Evolutionary conservation across 2,113 vertebrate genomes (phyloP), one percentile per base, ranked within the genome.

Genomic region (Chionis minor): DNA sequence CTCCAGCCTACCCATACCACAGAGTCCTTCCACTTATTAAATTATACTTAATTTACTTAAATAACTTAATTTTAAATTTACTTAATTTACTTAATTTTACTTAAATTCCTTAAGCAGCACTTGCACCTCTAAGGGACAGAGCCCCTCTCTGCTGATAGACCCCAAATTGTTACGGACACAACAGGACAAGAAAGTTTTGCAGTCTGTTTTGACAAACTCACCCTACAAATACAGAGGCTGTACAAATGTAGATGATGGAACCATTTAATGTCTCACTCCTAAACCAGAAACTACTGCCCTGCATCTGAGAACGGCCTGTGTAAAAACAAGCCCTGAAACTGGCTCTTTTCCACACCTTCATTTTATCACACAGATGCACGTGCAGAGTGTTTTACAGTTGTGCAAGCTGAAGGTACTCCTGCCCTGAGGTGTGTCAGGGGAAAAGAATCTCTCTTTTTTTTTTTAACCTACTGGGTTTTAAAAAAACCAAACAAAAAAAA

Each of bases 381-480:
- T 12, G 8, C 10, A 11, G 8, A 33, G 23, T 10, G 12, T 49
- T 81, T 23, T 32, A 17, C 12, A 22, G 21, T 3, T 32, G 24
- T 42, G 22, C 33, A 59, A 38, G 44, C 20, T 59, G 28, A 78
- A 58, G 12, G 24, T 19, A 61, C 32, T 74, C 69, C 30, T 55
- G 47, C 18, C 28, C 24, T 1, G 0, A 23, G 15, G 14, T 22
- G 17, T 6, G 27, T 33, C 5, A n/a, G 19, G 15, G 22, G 21
- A 52, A 77, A 71, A 63, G 10, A 56, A 24, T 15, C 14, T 30
- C 6, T 12, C 19, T 8, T 45, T 70, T 38, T 38, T 47, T 42
- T 63, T 52, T 80, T 20, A 69, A 62, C 30, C 24, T 51, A 21
- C 5, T 15, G 42, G n/a, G 12, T 63, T 44, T 30, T 58, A 86